Evolutionary conservation across 64 coral and sea anemone genomes (phyloP).

Genomic region (Dendronephthya gigantea): DNA sequence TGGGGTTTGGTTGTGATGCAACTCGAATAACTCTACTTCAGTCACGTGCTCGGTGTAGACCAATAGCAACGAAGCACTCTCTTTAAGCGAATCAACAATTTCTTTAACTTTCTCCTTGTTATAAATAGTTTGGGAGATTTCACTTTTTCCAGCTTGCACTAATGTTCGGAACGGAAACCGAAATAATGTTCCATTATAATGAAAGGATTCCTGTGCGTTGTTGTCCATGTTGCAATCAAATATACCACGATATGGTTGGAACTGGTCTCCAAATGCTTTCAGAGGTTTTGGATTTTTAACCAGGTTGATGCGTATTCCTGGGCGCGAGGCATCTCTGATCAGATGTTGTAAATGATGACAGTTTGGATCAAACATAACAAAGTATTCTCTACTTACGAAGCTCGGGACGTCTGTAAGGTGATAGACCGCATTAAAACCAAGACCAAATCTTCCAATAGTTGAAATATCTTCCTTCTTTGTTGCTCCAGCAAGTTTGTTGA

Average conservation of each 20-base stretch:
- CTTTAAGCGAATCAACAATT: conserved; percentile 43
- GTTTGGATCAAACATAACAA: conserved; percentile 75
- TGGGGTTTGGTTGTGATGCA: conserved; percentile 23
- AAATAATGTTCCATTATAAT: conserved; percentile 80
- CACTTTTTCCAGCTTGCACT: conserved; percentile 69
- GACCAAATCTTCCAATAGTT: conserved; percentile 74
- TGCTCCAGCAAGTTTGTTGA: conserved; percentile 79
- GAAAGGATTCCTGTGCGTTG: conserved; percentile 25
- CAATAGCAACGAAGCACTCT: conserved; percentile 52
- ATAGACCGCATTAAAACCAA: conserved; percentile 74
- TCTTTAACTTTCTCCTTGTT: conserved; percentile 32
- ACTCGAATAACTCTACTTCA: conserved; percentile 52
- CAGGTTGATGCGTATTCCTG: conserved; percentile 79
- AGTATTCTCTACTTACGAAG: conserved; percentile 80
- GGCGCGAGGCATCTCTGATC: conserved; percentile 67
- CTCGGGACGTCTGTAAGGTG: conserved; percentile 83
- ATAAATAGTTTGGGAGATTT: conserved; percentile 65
- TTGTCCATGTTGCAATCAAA: conserved; percentile 59
- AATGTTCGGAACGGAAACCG: conserved; percentile 78
- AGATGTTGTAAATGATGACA: conserved; percentile 59
- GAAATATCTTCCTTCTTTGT: conserved; percentile 52
- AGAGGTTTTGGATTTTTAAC: conserved; percentile 51
- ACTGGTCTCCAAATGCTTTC: conserved; percentile 70
- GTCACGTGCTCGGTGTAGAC: conserved; percentile 58
- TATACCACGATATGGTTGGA: too few species aligned